Base-by-base conservation (phyloP, 2,113 vertebrate genomes). In the Anguilla japonica region DNA sequence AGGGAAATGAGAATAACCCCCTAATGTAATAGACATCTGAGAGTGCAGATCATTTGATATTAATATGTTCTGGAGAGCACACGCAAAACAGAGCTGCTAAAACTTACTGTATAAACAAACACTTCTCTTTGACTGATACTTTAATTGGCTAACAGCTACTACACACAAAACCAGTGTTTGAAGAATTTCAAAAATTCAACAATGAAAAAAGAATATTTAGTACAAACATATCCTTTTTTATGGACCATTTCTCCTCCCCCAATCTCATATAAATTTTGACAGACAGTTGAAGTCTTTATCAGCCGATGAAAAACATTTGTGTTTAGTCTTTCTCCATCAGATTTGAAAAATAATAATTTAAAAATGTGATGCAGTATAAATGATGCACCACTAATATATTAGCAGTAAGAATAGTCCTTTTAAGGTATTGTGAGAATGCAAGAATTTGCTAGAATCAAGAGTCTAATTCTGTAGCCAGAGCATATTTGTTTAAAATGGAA, bases 1-100 rank as follows among this genome's bases (percentile, higher is more conserved):
- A 90, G 89, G 89, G 83, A 83, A 88, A 84, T 84, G 43, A 84
- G 5, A 40, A 53, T 46, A 46, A 56, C 18, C 84, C 43, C 29
- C 67, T 20, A 15, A 39, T 78, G 46, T 85, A 53, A 80, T 22
- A 11, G 41, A 39, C 53, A 67, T 79, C 53, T 63, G 87, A 85
- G 90, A 86, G 67, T 50, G 60, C 50, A 53, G 81, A 57, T 81
- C 41, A 40, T 80, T 40, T 60, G 18, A 41, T 34, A 78, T 85
- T 56, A 60, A 79, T 56, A 2, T 6, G 13, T 15, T 16, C 41
- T 50, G 41, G 16, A 40, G 75, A 22, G 63, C n/a, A 34, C 34
- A n/a, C 34, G n/a, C 71, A 75, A 75, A 34, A 26, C 71, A 75
- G 26, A 75, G 1, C 71, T 75, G 2, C 13, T 34, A 29, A 75